These are phyloP conservation scores for Pheucticus melanocephalus DNA, from an alignment of 2,113 vertebrate species.

Conservation along the genomic window DNA sequence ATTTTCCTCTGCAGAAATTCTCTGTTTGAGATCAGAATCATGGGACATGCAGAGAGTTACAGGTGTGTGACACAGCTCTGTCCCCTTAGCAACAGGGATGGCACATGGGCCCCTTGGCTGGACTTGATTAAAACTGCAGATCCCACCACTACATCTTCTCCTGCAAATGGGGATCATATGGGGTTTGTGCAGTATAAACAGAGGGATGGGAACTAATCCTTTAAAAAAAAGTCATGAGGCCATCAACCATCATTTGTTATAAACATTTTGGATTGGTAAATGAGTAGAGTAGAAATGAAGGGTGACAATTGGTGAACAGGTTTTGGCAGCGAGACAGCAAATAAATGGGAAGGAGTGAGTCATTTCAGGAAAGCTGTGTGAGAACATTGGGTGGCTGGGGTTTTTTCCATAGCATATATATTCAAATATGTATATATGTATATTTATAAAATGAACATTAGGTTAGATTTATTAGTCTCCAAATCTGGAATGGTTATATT, in stretches of 20 bases:
- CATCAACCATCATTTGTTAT: background rate
- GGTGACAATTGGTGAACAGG: conserved; percentile 42
- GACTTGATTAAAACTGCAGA: background rate
- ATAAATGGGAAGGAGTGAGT: conserved; percentile 31
- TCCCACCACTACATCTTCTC: background rate
- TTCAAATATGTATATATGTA: background rate
- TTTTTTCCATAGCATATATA: background rate
- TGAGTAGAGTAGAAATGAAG: background rate
- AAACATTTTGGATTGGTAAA: conserved; percentile 12
- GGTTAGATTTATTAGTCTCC: conserved; percentile 4
- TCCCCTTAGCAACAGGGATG: background rate
- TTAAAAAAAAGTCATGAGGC: background rate
- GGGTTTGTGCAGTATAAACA: background rate
- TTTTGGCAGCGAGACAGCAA: conserved; percentile 36
- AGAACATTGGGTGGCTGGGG: background rate
- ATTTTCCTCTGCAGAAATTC: background rate
- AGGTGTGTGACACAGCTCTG: background rate
- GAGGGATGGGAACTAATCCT: background rate
- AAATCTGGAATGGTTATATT: conserved; percentile 9
- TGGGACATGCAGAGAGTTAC: background rate
- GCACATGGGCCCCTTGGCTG: background rate
- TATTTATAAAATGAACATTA: conserved; percentile 12
- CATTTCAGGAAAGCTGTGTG: background rate
- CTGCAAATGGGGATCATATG: background rate
- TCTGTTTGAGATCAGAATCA: background rate